phyloP scores from a whole-genome alignment of 2,113 vertebrate genomes.

The Lycaon pictus region DNA sequence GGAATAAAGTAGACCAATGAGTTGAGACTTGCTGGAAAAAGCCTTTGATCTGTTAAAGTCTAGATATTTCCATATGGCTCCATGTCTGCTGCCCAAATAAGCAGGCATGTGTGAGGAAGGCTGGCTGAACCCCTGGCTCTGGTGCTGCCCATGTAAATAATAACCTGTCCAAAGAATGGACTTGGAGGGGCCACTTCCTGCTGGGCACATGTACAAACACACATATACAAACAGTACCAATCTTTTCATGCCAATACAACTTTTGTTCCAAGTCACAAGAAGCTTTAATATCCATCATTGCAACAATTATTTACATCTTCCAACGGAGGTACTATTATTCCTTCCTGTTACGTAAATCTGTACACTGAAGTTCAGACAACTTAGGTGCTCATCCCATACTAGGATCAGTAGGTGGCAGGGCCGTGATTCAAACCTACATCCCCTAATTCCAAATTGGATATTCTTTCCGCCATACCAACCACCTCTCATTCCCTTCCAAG shows the following conservation, averaged over 20 bases:
- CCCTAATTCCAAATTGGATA: background rate
- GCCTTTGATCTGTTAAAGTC: background rate
- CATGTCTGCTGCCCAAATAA: constrained; percentile 30
- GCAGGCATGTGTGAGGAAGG: background rate
- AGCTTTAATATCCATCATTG: background rate
- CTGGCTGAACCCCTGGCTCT: background rate
- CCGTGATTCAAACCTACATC: background rate
- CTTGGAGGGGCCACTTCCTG: background rate
- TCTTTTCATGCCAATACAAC: background rate
- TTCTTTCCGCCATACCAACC: background rate
- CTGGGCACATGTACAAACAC: background rate
- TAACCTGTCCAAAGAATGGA: background rate
- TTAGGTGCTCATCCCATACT: background rate
- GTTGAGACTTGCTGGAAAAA: background rate
- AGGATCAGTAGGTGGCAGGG: background rate
- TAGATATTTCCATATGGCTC: background rate
- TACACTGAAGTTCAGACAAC: background rate
- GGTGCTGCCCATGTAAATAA: background rate
- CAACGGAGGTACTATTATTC: background rate
- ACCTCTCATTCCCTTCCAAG: background rate
- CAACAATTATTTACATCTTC: background rate
- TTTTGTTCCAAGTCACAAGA: constrained; percentile 35
- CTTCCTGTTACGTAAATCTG: background rate
- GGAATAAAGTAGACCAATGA: background rate
- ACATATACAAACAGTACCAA: background rate